phyloP scores from a whole-genome alignment of 2,113 vertebrate genomes.

The Paradoxurus hermaphroditus region DNA sequence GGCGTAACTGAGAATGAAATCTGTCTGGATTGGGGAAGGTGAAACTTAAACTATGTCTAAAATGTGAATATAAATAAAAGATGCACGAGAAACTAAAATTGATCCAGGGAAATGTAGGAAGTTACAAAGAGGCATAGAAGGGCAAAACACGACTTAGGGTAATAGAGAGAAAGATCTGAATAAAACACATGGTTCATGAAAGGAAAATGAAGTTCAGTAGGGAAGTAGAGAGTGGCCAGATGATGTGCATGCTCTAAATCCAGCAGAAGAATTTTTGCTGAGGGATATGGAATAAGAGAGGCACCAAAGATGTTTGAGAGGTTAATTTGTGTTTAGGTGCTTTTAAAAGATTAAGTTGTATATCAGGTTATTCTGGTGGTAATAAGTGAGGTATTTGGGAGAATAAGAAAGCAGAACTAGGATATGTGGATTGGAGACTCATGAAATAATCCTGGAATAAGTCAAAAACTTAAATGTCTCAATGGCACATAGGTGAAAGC shows the following conservation, averaged over 20 bases:
- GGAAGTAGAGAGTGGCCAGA: background rate
- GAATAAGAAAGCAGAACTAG: background rate
- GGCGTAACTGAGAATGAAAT: background rate
- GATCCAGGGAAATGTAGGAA: background rate
- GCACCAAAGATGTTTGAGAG: background rate
- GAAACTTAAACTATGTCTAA: background rate
- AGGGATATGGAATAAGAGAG: background rate
- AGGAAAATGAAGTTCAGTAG: background rate
- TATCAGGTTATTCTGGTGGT: background rate
- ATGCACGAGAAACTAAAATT: background rate
- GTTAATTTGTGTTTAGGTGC: background rate
- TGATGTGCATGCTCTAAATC: background rate
- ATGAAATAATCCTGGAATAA: background rate
- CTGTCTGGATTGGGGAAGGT: background rate
- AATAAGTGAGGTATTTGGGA: background rate
- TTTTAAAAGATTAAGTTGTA: background rate
- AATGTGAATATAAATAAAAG: background rate
- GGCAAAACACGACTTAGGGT: background rate
- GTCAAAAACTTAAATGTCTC: background rate
- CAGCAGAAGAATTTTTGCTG: background rate
- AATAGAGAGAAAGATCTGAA: background rate
- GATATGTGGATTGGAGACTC: background rate
- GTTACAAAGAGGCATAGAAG: background rate
- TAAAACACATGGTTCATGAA: background rate
- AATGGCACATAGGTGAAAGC: background rate